These are phyloP conservation scores for Whitmania pigra DNA, from an alignment of 1,140 invertebrate genomes.

Conservation along the genomic window DNA sequence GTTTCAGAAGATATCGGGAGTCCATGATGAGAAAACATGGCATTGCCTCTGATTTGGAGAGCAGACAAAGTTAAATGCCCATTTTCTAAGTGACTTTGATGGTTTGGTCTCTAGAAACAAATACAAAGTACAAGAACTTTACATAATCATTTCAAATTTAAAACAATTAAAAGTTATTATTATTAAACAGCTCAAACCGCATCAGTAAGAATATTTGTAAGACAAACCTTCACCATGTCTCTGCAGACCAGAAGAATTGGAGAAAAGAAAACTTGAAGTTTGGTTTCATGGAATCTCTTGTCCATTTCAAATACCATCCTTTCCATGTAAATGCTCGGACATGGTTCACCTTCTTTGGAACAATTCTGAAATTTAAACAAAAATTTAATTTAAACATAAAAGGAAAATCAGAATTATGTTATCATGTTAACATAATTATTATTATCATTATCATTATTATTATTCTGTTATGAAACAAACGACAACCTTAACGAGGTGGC, in stretches of 20 bases:
- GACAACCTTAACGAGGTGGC: constrained; percentile 50
- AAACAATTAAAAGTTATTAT: too few species aligned
- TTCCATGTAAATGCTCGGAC: constrained; percentile 76
- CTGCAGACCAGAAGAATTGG: constrained; percentile 52
- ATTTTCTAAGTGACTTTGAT: constrained; percentile 66
- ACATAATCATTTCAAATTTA: background rate
- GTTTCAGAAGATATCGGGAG: constrained; percentile 79
- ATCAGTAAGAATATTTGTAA: background rate
- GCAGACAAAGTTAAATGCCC: constrained; percentile 79
- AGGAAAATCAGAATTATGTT: constrained; percentile 15
- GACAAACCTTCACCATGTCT: constrained; percentile 32
- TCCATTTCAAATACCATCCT: constrained; percentile 91
- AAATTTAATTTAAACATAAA: background rate
- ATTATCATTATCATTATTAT: too few species aligned
- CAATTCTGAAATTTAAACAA: constrained; percentile 34
- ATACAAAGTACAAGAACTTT: background rate
- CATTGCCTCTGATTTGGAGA: constrained; percentile 80
- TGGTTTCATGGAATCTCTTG: constrained; percentile 77
- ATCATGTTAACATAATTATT: too few species aligned
- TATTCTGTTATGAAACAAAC: too few species aligned
- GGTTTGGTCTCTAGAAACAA: constrained; percentile 44
- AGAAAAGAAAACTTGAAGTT: constrained; percentile 75
- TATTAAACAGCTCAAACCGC: too few species aligned
- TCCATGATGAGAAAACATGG: constrained; percentile 87
- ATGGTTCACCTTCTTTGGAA: constrained; percentile 46